Base-by-base conservation (phyloP, 2,113 vertebrate species). In the Labeo rohita region DNA sequence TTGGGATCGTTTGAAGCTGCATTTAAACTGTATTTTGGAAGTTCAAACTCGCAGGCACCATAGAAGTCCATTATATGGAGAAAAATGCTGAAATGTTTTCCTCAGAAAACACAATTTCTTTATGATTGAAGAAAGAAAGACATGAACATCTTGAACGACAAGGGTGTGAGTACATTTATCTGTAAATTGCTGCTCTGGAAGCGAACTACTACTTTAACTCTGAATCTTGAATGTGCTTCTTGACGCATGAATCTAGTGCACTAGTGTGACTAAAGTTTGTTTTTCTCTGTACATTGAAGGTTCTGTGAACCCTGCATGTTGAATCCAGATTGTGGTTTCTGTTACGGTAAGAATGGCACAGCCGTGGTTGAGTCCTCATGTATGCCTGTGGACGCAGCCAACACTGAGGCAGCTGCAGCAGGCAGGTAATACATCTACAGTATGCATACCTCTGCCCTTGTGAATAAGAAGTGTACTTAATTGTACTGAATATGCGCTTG, bases 311-410 rank as follows among this genome's bases (percentile, higher is more conserved):
- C 89, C 39, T 99, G 98, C 90, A 99, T 99, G 97, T 88, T 98
- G 93, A 96, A 99, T 92, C 96, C 98, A 21, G 88, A 86, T 85
- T 99, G 98, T 87, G 98, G 98, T 18, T 98, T 99, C 90, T 99
- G 98, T 93, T 99, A 97, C 88, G 94, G 90, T 87, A 92, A 97
- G 84, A 98, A 98, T 85, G 91, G 90, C 77, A 95, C 96, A 16
- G 73, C 66, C 0, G 91, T 97, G 89, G 87, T 91, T 8, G 92
- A 96, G 47, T 96, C 97, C 10, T 97, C 97, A 1, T 99, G 98
- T 76, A 88, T 97, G 86, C 95, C 95, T 70, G 94, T 96, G 85
- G 92, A 91, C 85, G 92, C 88, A 66, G 93, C 87, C 36, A 96
- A 96, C 80, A 95, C 95, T 3, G 94, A 93, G n/a, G 93, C 94